These are phyloP conservation scores for Tryphoninae sp. DNA, from an alignment of 2,888 invertebrate genomes.

Conservation along the genomic window DNA sequence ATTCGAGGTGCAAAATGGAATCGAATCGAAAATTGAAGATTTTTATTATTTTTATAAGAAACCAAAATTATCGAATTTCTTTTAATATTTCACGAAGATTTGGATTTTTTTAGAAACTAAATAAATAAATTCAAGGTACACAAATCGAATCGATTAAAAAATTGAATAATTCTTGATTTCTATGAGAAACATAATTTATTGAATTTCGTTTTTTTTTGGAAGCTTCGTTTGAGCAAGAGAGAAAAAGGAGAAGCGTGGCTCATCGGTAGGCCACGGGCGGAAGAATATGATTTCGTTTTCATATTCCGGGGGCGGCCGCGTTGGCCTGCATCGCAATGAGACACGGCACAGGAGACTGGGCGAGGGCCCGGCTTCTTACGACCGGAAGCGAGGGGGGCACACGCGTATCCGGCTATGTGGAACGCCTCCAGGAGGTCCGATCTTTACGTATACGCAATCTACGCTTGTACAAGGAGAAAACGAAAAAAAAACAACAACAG, in stretches of 20 bases:
- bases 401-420: slow-evolving; percentile 77
- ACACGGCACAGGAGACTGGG: slow-evolving; percentile 12
- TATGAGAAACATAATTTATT: background rate
- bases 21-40: background rate
- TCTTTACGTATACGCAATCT: slow-evolving; percentile 7
- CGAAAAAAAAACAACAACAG: background rate
- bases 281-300: slow-evolving; percentile 77
- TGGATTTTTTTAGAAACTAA: background rate
- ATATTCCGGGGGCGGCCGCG: slow-evolving; percentile 75
- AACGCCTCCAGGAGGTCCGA: slow-evolving; percentile 63
- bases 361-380: slow-evolving; percentile 65
- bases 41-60: too few species aligned
- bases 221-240: slow-evolving; percentile 8
- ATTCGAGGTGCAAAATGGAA: background rate
- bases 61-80: background rate
- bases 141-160: background rate
- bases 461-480: background rate
- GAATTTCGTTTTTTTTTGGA: slow-evolving; percentile 23
- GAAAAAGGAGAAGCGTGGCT: slow-evolving; percentile 45
- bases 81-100: background rate
- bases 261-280: slow-evolving; percentile 70
- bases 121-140: too few species aligned
- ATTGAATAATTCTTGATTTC: background rate
- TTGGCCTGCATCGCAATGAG: slow-evolving; percentile 76
- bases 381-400: slow-evolving; percentile 76